Evolutionary conservation across 2,888 invertebrate genomes (phyloP).

Genomic region (Cryptocephalus moraei): DNA sequence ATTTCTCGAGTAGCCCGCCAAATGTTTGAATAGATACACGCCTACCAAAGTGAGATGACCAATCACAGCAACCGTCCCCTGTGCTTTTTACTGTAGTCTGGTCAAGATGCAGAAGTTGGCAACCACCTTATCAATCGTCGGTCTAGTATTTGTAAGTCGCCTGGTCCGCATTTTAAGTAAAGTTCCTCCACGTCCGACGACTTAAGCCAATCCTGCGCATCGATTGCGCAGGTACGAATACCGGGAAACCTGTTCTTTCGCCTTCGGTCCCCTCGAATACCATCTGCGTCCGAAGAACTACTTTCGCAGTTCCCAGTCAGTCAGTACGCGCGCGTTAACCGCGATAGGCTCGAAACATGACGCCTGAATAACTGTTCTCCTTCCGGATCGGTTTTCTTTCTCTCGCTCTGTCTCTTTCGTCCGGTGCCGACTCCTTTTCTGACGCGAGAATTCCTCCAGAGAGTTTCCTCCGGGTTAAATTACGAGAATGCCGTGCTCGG

Average conservation of each 20-base stretch:
- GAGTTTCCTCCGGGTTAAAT: constrained; percentile 3
- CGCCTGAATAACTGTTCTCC: constrained; percentile 10
- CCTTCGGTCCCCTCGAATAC: neutral
- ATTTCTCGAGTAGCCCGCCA: too few relatives aligned
- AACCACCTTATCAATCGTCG: too few relatives aligned
- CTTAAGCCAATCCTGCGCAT: neutral
- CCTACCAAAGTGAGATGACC: too few relatives aligned
- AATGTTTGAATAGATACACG: too few relatives aligned
- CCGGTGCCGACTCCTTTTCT: neutral
- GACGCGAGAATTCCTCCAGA: constrained; percentile 3
- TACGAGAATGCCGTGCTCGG: constrained; percentile 75
- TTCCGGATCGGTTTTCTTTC: neutral
- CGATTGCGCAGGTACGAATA: neutral
- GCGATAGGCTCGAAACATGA: neutral
- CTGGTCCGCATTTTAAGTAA: too few relatives aligned
- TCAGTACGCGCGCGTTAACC: neutral
- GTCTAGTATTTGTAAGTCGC: too few relatives aligned
- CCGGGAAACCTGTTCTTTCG: neutral
- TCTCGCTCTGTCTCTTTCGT: neutral
- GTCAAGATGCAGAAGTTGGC: too few relatives aligned
- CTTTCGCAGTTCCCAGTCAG: constrained; percentile 12
- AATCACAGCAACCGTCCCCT: too few relatives aligned
- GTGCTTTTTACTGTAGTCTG: too few relatives aligned
- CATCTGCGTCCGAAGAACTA: constrained; percentile 16
- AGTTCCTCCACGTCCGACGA: too few relatives aligned